phyloP scores from a whole-genome alignment of 2,113 vertebrate species.

The Tautogolabrus adspersus region DNA sequence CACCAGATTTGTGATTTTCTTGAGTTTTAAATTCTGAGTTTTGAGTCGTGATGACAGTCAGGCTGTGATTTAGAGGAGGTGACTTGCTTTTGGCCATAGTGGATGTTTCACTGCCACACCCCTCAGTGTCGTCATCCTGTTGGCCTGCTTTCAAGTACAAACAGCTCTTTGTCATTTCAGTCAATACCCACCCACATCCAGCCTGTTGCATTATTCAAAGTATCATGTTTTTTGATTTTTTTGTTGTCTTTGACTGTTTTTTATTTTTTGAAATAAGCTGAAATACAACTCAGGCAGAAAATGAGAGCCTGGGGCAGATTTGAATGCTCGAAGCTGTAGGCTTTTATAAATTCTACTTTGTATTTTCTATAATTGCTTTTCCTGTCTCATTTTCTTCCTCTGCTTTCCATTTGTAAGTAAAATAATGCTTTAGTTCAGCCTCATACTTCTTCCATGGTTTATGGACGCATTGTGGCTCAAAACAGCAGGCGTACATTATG shows the following conservation, averaged over 20 bases:
- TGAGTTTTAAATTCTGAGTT: conserved; percentile 61
- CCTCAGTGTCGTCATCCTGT: conserved; percentile 74
- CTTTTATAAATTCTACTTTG: conserved; percentile 27
- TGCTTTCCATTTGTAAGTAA: no score
- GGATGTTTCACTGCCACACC: conserved; percentile 66
- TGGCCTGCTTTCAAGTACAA: conserved; percentile 66
- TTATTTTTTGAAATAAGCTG: neutral
- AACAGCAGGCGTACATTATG: no score
- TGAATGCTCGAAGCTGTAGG: conserved; percentile 3
- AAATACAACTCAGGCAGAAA: conserved; percentile 15
- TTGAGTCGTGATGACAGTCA: conserved; percentile 12
- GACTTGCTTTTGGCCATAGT: conserved; percentile 51
- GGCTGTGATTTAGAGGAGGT: conserved; percentile 53
- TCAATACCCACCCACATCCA: conserved; percentile 47
- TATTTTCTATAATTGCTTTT: conserved; percentile 14
- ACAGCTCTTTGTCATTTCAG: conserved; percentile 47
- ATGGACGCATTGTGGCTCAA: no score
- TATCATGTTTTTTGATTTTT: conserved; percentile 25
- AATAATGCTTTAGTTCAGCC: neutral
- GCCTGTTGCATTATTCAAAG: conserved; percentile 36
- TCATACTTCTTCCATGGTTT: neutral
- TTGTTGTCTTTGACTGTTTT: conserved; percentile 4
- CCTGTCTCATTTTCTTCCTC: conserved; percentile 1
- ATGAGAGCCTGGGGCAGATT: conserved; percentile 36
- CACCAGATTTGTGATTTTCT: conserved; percentile 52